Base-by-base conservation (phyloP, 1,140 invertebrate species). In the Aphaenogaster rudis region DNA sequence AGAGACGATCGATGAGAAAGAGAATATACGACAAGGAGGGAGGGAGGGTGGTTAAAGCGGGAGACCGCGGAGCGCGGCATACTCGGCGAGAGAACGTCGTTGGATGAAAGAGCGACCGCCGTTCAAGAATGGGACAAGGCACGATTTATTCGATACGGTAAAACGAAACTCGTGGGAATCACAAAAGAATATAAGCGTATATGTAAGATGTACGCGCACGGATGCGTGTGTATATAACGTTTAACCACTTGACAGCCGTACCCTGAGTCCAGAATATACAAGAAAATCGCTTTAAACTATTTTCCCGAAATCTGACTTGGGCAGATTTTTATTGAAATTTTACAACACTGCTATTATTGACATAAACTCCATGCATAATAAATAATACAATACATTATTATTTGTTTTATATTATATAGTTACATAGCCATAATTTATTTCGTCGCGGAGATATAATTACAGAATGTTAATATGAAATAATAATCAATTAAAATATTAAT, bases 101-200 rank as follows among this genome's bases (percentile, higher is more conserved):
- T 36, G 57, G 80, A 84, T 80, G 57, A 82, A 79, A 82, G 59
- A 57, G 52, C 45, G 72, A 59, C 4, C 21, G 36, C 45, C 28
- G 54, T 13, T 52, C 48, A 63, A 52, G 80, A 89, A 74, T 81
- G 86, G 61, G 84, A 72, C 42, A 61, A 45, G 42, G 72, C 52
- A 54, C 72, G 36, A 86, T 79, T 78, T 80, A 79, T 86, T 86
- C 76, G 63, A 86, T 45, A 67, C 36, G 21, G 74, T 86, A 86
- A 80, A 54, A 66, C 48, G 63, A 86, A 80, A 79, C 63, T 86
- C 84, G 84, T 84, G 80, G 45, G 69, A 84, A 84, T 13, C 2
- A 15, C 33, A 17, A 36, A 84, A 76, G 13, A 76, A 61, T 74
- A 3, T 50, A 50, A 6, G 17, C 4, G 21, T 21, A 45, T 28